These are phyloP conservation scores for Amia ocellicauda DNA, from an alignment of 2,113 vertebrate genomes.

Conservation along the genomic window DNA sequence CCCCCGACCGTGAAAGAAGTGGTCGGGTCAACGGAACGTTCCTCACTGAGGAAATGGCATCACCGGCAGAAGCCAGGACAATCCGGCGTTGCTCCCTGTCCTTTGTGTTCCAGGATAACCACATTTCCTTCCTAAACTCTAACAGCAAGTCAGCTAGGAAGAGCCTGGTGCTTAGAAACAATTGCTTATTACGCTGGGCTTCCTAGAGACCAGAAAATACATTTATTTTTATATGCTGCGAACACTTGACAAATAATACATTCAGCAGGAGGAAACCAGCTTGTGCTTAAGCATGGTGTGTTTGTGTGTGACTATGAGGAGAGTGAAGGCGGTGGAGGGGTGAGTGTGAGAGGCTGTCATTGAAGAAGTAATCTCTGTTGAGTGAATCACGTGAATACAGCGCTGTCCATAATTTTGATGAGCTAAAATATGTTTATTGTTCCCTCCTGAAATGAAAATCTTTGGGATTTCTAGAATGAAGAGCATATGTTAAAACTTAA, in stretches of 20 bases:
- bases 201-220: conserved; percentile 3
- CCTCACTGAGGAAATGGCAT: conserved; percentile 5
- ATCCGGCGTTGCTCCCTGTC: conserved; percentile 9
- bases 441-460: conserved; percentile 19
- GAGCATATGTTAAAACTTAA: conserved; percentile 54
- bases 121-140: conserved; percentile 19
- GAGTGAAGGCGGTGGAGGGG: conserved; percentile 28
- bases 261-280: conserved; percentile 37
- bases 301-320: conserved; percentile 4
- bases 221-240: no score
- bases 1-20: not conserved
- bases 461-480: conserved; percentile 13
- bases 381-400: conserved; percentile 40
- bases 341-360: conserved; percentile 51
- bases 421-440: conserved; percentile 45
- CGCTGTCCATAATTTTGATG: conserved; percentile 38
- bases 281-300: conserved; percentile 20
- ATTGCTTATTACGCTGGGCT: conserved; percentile 17
- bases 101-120: conserved; percentile 3
- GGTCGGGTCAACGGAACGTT: not conserved
- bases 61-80: conserved; percentile 7
- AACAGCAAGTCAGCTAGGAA: not conserved
- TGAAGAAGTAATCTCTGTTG: conserved; percentile 43
- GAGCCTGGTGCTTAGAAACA: conserved; percentile 9
- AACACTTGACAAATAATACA: conserved; percentile 25